A percentile compares a stretch with the other conserved stretches of the same genome.
These are phyloP conservation scores for Ranitomeya variabilis DNA, from an alignment of 2,113 vertebrate genomes.

Conservation along the genomic window DNA sequence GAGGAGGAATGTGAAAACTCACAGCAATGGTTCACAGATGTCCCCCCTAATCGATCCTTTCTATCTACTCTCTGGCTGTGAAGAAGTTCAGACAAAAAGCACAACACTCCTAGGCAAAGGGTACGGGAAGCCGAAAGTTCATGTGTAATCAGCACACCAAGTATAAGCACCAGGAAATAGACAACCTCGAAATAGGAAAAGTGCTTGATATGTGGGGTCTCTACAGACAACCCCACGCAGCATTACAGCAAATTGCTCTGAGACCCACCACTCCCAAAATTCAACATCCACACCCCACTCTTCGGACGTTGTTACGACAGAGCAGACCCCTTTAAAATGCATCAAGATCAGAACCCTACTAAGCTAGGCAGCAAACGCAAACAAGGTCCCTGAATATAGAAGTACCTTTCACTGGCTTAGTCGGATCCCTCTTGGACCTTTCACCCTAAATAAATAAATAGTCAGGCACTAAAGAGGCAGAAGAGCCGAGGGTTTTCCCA, in stretches of 20 bases:
- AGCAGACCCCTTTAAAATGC: slow-evolving; percentile 16
- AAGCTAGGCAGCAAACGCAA: neutral
- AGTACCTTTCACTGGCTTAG: slow-evolving; percentile 39
- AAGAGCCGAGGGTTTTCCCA: slow-evolving; percentile 5
- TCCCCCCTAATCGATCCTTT: neutral
- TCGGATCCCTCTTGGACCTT: slow-evolving; percentile 15
- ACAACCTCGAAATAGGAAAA: slow-evolving; percentile 40
- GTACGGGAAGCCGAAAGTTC: slow-evolving; percentile 16
- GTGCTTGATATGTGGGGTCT: slow-evolving; percentile 28
- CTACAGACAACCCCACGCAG: slow-evolving; percentile 29
- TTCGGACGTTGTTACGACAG: neutral
- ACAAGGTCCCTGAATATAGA: slow-evolving; percentile 38
- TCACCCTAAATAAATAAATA: slow-evolving; percentile 39
- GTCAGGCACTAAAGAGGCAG: slow-evolving; percentile 44
- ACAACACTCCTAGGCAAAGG: slow-evolving; percentile 1
- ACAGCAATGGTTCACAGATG: neutral
- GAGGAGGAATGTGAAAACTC: neutral
- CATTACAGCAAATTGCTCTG: slow-evolving; percentile 28
- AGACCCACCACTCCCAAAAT: neutral
- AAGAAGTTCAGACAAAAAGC: slow-evolving; percentile 15
- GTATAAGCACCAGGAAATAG: slow-evolving; percentile 43
- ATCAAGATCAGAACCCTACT: slow-evolving; percentile 25
- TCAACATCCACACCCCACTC: neutral
- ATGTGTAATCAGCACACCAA: slow-evolving; percentile 1
- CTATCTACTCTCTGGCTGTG: slow-evolving; percentile 30